These are phyloP conservation scores for Echinops telfairi DNA, from an alignment of 2,113 vertebrate species.

Conservation along the genomic window DNA sequence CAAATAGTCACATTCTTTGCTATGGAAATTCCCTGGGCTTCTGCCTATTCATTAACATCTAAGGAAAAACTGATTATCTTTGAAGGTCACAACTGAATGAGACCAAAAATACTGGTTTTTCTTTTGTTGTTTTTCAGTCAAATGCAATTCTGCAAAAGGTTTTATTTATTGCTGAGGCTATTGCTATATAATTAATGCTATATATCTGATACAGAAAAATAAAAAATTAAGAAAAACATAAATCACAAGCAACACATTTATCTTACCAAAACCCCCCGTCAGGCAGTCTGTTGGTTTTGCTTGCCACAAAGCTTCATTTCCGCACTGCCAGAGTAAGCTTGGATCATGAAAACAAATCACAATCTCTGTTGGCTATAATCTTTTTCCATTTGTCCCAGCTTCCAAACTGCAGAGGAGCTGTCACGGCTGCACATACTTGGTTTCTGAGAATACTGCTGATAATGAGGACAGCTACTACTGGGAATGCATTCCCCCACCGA, in stretches of 20 bases:
- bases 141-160: slow-evolving; percentile 80
- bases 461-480: slow-evolving; percentile 78
- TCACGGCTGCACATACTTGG: slow-evolving; percentile 54
- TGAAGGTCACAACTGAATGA: slow-evolving; percentile 81
- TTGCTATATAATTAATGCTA: slow-evolving; percentile 60
- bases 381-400: slow-evolving; percentile 72
- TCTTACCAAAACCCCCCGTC: slow-evolving; percentile 71
- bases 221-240: not conserved
- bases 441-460: slow-evolving; percentile 72
- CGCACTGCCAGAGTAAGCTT: slow-evolving; percentile 42
- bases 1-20: slow-evolving; percentile 37
- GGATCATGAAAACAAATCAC: slow-evolving; percentile 59
- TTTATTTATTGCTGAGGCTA: slow-evolving; percentile 58
- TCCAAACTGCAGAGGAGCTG: slow-evolving; percentile 76
- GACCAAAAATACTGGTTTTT: slow-evolving; percentile 36
- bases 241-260: slow-evolving; percentile 58
- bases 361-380: slow-evolving; percentile 77
- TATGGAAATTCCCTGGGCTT: slow-evolving; percentile 37
- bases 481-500: slow-evolving; percentile 65
- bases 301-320: slow-evolving; percentile 53
- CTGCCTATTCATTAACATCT: slow-evolving; percentile 36
- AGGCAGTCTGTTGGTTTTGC: slow-evolving; percentile 68
- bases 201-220: slow-evolving; percentile 53
- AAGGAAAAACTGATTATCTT: slow-evolving; percentile 73
- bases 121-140: slow-evolving; percentile 55